Evolutionary conservation across 2,888 invertebrate genomes (phyloP).

Genomic region (Amaurobius ferox): DNA sequence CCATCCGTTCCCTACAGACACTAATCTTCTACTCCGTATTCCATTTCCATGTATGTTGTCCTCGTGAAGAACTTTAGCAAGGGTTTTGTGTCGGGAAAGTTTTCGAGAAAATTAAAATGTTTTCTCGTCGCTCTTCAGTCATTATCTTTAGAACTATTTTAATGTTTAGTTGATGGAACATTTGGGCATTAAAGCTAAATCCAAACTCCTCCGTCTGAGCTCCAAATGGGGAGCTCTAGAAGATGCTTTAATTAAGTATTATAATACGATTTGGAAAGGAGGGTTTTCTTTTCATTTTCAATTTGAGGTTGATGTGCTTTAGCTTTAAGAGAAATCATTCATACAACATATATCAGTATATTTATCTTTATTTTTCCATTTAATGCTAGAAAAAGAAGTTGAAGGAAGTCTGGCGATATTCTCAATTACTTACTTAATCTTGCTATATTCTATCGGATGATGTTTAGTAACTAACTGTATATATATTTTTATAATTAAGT

Average conservation of each 20-base stretch:
- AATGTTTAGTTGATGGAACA: background rate
- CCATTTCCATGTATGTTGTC: background rate
- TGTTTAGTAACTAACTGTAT: background rate
- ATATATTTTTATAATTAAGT: background rate
- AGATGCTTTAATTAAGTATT: conserved; percentile 16
- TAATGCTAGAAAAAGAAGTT: background rate
- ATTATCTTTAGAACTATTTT: background rate
- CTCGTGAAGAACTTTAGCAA: background rate
- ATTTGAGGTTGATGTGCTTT: background rate
- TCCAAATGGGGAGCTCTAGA: background rate
- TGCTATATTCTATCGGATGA: background rate
- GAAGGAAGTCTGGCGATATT: background rate
- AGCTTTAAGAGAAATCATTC: background rate
- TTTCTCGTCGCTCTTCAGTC: background rate
- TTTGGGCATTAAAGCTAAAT: background rate
- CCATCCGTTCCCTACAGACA: background rate
- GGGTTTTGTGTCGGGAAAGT: background rate
- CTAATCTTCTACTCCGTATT: background rate
- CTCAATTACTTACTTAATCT: background rate
- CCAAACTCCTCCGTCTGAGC: background rate
- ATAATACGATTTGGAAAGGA: conserved; percentile 5
- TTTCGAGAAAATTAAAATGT: conserved; percentile 4
- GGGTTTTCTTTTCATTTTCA: background rate
- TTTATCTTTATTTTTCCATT: background rate
- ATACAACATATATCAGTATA: no score